phyloP scores from a whole-genome alignment of 1,140 invertebrate genomes.

The Drosophila auraria region DNA sequence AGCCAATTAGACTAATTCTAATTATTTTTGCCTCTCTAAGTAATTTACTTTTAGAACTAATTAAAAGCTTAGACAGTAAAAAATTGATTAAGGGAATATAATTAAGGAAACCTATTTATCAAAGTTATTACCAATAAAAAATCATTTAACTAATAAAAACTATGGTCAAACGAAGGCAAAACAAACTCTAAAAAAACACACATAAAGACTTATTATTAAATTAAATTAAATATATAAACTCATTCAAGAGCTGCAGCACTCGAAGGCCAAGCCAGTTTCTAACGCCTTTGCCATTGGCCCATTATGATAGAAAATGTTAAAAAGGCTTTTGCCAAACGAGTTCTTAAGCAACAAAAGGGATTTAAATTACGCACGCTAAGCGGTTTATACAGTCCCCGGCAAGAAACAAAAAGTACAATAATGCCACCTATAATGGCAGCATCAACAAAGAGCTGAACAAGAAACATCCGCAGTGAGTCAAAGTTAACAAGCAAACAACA shows the following conservation, averaged over 20 bases:
- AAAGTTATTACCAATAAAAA: too few species aligned
- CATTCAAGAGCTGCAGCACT: neutral
- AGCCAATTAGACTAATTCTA: too few species aligned
- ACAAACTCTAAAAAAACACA: neutral
- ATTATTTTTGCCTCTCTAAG: too few species aligned
- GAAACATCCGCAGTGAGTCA: conserved; percentile 46
- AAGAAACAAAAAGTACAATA: conserved; percentile 35
- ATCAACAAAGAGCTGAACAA: conserved; percentile 31
- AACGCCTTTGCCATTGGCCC: conserved; percentile 58
- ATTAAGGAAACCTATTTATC: too few species aligned
- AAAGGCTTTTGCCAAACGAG: conserved; percentile 68
- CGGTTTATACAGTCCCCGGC: conserved; percentile 64
- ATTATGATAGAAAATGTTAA: conserved; percentile 72
- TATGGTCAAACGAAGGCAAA: neutral
- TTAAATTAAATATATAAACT: neutral
- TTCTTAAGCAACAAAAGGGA: conserved; percentile 71
- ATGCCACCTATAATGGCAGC: conserved; percentile 30
- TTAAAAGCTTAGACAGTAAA: neutral
- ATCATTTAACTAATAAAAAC: neutral
- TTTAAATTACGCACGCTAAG: conserved; percentile 80
- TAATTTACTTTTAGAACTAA: too few species aligned
- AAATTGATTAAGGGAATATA: neutral
- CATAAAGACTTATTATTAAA: too few species aligned
- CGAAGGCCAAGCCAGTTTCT: conserved; percentile 23
- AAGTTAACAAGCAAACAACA: conserved; percentile 56